Conservation (phyloP, 1,140 invertebrate species). For the Drosophila tani region DNA sequence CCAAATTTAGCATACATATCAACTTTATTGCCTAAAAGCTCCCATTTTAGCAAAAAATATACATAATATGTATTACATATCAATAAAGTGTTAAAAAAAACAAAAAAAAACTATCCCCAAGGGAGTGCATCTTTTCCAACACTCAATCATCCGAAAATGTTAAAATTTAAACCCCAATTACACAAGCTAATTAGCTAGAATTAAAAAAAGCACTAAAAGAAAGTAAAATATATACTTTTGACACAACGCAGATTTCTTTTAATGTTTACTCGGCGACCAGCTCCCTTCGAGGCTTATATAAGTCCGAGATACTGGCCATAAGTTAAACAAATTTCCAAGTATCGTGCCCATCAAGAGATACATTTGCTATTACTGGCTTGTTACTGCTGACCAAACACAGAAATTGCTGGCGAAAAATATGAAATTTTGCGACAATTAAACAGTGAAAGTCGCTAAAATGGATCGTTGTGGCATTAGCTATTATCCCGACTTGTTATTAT, state of each 20-base stretch:
- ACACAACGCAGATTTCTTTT: constrained; percentile 11
- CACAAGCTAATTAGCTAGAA: constrained; percentile 19
- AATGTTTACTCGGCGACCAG: neutral
- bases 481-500: constrained; percentile 50
- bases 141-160: too few relatives aligned
- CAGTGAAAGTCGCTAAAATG: constrained; percentile 75
- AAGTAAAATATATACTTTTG: constrained; percentile 1
- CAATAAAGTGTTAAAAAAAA: too few relatives aligned
- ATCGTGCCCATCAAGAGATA: constrained; percentile 23
- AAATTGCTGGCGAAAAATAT: constrained; percentile 48
- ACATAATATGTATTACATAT: too few relatives aligned
- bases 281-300: constrained; percentile 26
- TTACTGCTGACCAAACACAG: constrained; percentile 36
- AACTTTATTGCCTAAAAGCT: too few relatives aligned
- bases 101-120: too few relatives aligned
- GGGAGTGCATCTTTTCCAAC: too few relatives aligned
- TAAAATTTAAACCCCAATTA: too few relatives aligned
- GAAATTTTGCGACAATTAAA: constrained; percentile 77
- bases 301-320: constrained; percentile 6
- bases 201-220: constrained; percentile 6
- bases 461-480: constrained; percentile 56
- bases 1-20: too few relatives aligned
- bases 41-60: too few relatives aligned
- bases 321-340: constrained; percentile 18
- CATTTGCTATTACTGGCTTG: constrained; percentile 29